A percentile compares a stretch with the other conserved stretches of the same genome.
Evolutionary conservation across 2,797 vertebrate species (phyloP).

Genomic region (Chelidonichthys spinosus): DNA sequence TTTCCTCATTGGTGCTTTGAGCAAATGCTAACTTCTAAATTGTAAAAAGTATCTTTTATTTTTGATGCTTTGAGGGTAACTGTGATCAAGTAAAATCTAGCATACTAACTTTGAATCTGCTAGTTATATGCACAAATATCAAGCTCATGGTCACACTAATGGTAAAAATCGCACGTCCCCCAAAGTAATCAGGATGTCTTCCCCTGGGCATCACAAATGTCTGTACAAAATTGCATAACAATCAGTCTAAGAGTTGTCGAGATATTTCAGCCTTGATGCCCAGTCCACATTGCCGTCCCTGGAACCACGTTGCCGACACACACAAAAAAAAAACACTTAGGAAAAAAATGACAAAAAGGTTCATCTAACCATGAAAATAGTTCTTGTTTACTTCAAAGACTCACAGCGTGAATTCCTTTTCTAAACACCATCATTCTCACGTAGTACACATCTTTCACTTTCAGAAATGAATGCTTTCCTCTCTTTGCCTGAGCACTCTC

Average conservation of each 20-base stretch:
- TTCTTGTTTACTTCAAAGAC: not conserved
- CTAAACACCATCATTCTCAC: not conserved
- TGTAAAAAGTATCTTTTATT: too few relatives aligned
- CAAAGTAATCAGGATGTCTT: not conserved
- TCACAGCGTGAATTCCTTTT: not conserved
- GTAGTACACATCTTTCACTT: conserved; percentile 4
- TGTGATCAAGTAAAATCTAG: not conserved
- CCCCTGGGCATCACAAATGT: not conserved
- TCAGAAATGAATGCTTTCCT: conserved; percentile 14
- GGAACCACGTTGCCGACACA: not conserved
- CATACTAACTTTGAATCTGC: not conserved
- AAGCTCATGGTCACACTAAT: not conserved
- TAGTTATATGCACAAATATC: not conserved
- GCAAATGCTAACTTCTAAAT: too few relatives aligned
- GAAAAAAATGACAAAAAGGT: not conserved
- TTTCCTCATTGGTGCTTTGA: too few relatives aligned
- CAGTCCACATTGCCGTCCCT: not conserved
- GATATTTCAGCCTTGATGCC: not conserved
- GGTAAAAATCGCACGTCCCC: not conserved
- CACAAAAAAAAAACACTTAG: too few relatives aligned
- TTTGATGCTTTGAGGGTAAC: too few relatives aligned
- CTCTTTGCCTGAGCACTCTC: conserved; percentile 11
- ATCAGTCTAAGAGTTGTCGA: too few relatives aligned
- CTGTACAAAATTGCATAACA: not conserved
- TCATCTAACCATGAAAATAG: not conserved